These are phyloP conservation scores for Xestia rhomboidea DNA, from an alignment of 2,888 invertebrate species.

Conservation along the genomic window DNA sequence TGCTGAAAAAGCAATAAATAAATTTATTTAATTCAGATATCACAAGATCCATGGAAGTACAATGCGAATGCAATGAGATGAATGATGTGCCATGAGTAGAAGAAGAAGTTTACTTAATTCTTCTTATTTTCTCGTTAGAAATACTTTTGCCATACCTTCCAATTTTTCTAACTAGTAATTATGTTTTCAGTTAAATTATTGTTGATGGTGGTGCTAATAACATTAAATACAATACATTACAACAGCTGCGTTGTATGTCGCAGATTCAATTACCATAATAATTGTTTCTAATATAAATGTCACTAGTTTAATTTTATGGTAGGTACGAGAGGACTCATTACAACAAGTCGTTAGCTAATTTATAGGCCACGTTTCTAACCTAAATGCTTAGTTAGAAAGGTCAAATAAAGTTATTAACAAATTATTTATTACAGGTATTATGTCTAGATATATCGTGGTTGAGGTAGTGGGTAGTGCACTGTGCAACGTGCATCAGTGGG, in stretches of 20 bases:
- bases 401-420: constrained; percentile 54
- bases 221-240: constrained; percentile 21
- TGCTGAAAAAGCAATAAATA: neutral
- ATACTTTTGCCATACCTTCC: too few species aligned
- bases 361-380: constrained; percentile 37
- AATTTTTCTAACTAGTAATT: neutral
- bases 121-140: neutral
- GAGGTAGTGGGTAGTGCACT: constrained; percentile 38
- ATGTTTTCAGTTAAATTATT: constrained; percentile 2
- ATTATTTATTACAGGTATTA: constrained; percentile 36
- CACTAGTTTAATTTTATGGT: constrained; percentile 44
- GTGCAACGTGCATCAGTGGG: constrained; percentile 57
- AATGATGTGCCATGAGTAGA: neutral
- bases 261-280: constrained; percentile 42
- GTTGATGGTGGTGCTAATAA: neutral
- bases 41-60: too few species aligned
- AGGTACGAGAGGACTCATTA: constrained; percentile 41
- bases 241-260: constrained; percentile 20
- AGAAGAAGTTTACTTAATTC: neutral
- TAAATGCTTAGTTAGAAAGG: constrained; percentile 50
- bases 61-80: too few species aligned
- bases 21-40: too few species aligned
- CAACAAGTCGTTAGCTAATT: constrained; percentile 31
- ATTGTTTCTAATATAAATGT: constrained; percentile 55
- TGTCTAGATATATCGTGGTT: constrained; percentile 34